phyloP scores from a whole-genome alignment of 2,888 invertebrate species.

The Shargacucullia verbasci region DNA sequence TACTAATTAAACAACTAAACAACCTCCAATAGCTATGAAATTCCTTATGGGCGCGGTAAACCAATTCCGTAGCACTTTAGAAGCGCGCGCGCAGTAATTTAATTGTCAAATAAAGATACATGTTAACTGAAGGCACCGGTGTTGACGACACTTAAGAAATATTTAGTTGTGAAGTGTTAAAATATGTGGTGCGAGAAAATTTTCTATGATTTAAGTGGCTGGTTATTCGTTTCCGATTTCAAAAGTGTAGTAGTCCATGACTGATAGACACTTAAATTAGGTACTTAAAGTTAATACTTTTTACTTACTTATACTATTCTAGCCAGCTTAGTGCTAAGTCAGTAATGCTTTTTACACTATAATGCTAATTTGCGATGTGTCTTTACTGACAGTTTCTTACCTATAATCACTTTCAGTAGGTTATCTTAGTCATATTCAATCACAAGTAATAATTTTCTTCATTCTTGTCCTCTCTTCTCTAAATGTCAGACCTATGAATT shows the following conservation, averaged over 20 bases:
- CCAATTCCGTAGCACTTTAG: conserved; percentile 82
- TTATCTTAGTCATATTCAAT: not conserved
- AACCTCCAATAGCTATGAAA: conserved; percentile 84
- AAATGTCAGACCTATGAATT: conserved; percentile 34
- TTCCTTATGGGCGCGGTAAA: conserved; percentile 84
- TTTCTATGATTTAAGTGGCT: conserved; percentile 47
- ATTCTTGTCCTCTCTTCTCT: not conserved
- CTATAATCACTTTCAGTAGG: no score
- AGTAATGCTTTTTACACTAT: not conserved
- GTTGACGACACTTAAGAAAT: conserved; percentile 70
- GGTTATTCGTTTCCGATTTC: conserved; percentile 7
- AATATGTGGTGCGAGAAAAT: conserved; percentile 57
- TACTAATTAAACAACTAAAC: conserved; percentile 85
- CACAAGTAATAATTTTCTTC: not conserved
- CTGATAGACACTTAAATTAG: not conserved
- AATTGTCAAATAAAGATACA: conserved; percentile 82
- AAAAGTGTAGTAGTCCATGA: conserved; percentile 1
- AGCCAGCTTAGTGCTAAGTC: no score
- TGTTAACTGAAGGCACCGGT: conserved; percentile 63
- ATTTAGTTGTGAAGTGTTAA: conserved; percentile 64
- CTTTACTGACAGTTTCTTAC: not conserved
- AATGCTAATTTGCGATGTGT: not conserved
- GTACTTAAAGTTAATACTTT: conserved; percentile 1
- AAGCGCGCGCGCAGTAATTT: conserved; percentile 76
- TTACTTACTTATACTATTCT: no score